These are phyloP conservation scores for Saturnia japonica DNA, from an alignment of 2,888 invertebrate species.

Conservation along the genomic window DNA sequence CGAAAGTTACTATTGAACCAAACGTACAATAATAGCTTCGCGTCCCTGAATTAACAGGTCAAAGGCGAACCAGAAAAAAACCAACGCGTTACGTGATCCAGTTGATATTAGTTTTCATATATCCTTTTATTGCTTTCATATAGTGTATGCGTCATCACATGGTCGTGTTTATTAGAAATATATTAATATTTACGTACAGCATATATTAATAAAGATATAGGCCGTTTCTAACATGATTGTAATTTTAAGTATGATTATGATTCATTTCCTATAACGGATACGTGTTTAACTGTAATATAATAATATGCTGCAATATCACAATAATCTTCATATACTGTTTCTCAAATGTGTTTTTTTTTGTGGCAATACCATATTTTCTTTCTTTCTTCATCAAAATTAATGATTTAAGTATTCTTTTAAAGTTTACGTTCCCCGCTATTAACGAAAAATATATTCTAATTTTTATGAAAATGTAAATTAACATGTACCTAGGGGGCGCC, in stretches of 20 bases:
- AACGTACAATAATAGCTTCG: neutral
- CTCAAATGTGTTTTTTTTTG: too few species aligned
- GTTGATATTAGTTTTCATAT: slow-evolving; percentile 50
- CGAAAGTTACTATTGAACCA: neutral
- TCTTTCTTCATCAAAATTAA: too few species aligned
- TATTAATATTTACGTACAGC: neutral
- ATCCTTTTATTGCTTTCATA: slow-evolving; percentile 33
- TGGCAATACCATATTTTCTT: too few species aligned
- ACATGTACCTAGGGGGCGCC: too few species aligned
- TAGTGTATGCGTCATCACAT: slow-evolving; percentile 19
- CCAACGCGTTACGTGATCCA: slow-evolving; percentile 43
- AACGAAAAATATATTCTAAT: too few species aligned
- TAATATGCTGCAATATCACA: too few species aligned
- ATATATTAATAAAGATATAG: neutral
- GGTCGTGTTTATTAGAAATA: slow-evolving; percentile 3
- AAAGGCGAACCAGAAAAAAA: slow-evolving; percentile 1
- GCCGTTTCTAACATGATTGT: neutral
- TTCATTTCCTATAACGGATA: neutral
- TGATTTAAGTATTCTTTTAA: too few species aligned
- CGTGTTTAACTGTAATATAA: neutral
- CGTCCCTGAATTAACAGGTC: slow-evolving; percentile 13
- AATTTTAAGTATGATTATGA: neutral
- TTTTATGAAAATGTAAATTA: too few species aligned
- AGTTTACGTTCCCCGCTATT: too few species aligned
- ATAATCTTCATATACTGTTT: too few species aligned